Base-by-base conservation (phyloP, 92 coral and sea anemone genomes). In the Metridium senile region DNA sequence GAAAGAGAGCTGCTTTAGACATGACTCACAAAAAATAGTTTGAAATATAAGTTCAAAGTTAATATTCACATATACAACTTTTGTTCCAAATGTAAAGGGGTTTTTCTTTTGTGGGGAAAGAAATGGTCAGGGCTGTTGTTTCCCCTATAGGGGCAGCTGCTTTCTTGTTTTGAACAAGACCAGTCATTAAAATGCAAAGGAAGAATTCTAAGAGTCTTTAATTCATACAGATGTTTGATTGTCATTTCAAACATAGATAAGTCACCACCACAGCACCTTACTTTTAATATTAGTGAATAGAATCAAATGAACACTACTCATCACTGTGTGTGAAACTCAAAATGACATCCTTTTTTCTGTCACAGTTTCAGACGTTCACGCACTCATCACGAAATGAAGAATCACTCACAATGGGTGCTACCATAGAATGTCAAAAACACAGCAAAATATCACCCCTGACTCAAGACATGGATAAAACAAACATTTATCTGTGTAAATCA, bases 131-230 rank as follows among this genome's bases (percentile, higher is more conserved):
- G 49, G 49, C 13, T 39, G 49, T 39, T 39, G 49, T 39, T 30
- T 63, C 69, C 20, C 45, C 27, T 39, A 21, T n/a, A 54, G 20
- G 17, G 45, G 32, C 78, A 73, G 67, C 78, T 73, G 78, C n/a
- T 54, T 33, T 39, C 11, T 57, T 58, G 65, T 73, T 58, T 58
- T 58, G 1, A 1, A 23, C 2, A 33, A 71, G 49, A 26, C 56
- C 28, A 73, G 67, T 73, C 78, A 73, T 73, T 73, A 73, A 54
- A 23, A 73, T 73, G 63, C 78, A 73, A 32, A 73, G 57, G 22
- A 58, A 31, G 57, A 73, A 34, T 33, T 23, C 67, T 33, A 56
- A 25, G 65, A 33, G 66, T 53, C 52, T 34, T 54, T 29, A 53
- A 53, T 49, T 27, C 75, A 70, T 39, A 62, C 78, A 73, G 78